These are phyloP conservation scores for Xenus cinereus DNA, from an alignment of 2,113 vertebrate genomes.

Conservation along the genomic window DNA sequence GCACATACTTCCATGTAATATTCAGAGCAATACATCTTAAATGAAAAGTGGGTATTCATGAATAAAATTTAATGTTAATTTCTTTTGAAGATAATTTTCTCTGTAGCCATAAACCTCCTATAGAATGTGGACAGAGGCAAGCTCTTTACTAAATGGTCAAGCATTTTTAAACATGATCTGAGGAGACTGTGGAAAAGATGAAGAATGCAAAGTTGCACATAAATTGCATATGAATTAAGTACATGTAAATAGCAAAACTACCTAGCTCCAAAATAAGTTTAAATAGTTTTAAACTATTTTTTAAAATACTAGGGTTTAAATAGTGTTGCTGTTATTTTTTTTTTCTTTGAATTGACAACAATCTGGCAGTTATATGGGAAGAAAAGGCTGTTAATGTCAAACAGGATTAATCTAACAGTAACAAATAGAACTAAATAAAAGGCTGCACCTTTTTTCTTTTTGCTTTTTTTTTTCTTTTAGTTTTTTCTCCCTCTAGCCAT, in stretches of 20 bases:
- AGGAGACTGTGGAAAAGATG: background rate
- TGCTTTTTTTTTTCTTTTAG: background rate
- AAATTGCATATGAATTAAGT: background rate
- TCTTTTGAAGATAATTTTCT: background rate
- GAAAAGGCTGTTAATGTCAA: background rate
- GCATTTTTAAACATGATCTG: background rate
- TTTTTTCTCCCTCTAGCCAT: background rate
- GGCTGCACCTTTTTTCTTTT: accelerated
- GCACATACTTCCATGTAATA: background rate
- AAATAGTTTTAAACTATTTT: too few relatives aligned
- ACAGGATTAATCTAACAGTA: background rate
- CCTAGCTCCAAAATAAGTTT: background rate
- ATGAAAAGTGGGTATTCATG: background rate
- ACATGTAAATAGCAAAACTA: background rate
- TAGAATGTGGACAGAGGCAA: background rate
- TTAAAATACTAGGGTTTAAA: too few relatives aligned
- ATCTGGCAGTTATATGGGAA: background rate
- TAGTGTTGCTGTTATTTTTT: background rate
- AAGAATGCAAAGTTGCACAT: background rate
- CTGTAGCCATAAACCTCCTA: background rate
- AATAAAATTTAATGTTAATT: background rate
- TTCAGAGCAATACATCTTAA: background rate
- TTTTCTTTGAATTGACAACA: background rate
- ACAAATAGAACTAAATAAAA: background rate
- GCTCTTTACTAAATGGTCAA: background rate